Evolutionary conservation across 2,797 vertebrate genomes (phyloP), one percentile per base, ranked within the genome.

Genomic region (Leuciscus waleckii): DNA sequence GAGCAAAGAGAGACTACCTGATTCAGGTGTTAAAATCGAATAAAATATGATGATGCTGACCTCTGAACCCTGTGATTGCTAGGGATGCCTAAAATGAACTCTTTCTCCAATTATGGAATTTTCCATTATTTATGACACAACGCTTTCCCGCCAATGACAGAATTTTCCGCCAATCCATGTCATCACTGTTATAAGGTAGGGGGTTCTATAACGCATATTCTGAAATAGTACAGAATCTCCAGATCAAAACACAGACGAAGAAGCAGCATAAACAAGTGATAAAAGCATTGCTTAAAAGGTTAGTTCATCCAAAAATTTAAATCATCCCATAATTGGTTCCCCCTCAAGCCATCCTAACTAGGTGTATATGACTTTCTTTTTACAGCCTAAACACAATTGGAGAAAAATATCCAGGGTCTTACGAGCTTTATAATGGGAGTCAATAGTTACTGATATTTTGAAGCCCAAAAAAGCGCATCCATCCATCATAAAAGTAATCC

Each of bases 1-100:
- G 68, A 73, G 56, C 43, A 88, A 81, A 89, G 46, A 39, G 8
- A 71, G 35, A 56, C 35, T 54, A 19, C 17, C 61, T 68, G 58
- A 67, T 83, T 67, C 41, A 68, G 71, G 54, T 76, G 58, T 74
- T 41, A 54, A 65, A 78, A 14, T 71, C 5, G 0, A 70, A 2
- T 51, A 8, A 14, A 41, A 41, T 21, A 58, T 19, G 23, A 51
- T 41, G 41, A 81, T 54, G 46, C 41, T 58, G 56, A 78, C 14
- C 35, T 61, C 37, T 26, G 35, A 35, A 81, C 14, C 79, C 5
- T 13, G 43, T 21, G 21, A 51, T 35, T 43, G 37, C 76, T 26
- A 41, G 6, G 16, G 26, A 10, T 75, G 10, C 19, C 49, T 37
- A 29, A 32, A 16, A 63, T 26, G 14, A 63, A 16, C 6, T 29